These are phyloP conservation scores for Helicoverpa zea DNA, from an alignment of 1,140 invertebrate genomes.

Conservation along the genomic window DNA sequence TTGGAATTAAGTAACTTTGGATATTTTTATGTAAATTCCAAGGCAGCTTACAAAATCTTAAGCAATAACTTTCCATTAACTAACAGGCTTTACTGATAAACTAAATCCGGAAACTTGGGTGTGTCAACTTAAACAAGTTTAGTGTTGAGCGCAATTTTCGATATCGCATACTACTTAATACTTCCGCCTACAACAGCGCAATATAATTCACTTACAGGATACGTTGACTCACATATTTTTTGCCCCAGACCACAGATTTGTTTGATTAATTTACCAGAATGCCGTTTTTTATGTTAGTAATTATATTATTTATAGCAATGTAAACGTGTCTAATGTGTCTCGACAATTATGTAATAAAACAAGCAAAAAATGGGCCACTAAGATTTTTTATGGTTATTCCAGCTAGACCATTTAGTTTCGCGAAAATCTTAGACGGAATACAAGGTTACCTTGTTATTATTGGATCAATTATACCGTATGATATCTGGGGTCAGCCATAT, in stretches of 20 bases:
- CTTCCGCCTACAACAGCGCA: constrained; percentile 15
- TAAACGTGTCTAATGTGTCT: background rate
- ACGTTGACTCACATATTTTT: constrained; percentile 29
- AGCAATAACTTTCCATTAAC: constrained; percentile 1
- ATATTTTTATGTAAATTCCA: constrained; percentile 22
- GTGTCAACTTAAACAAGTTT: constrained; percentile 30
- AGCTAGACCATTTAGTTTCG: background rate
- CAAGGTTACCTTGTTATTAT: constrained; percentile 14
- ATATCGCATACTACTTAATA: constrained; percentile 15
- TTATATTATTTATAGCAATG: background rate
- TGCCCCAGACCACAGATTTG: background rate
- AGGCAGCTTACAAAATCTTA: constrained; percentile 1
- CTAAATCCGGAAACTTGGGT: constrained; percentile 39
- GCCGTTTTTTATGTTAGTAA: background rate
- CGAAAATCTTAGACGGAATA: constrained; percentile 2
- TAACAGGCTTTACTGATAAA: constrained; percentile 14
- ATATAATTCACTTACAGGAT: constrained; percentile 3
- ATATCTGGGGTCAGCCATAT: constrained; percentile 10
- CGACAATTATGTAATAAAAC: background rate
- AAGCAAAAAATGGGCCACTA: background rate
- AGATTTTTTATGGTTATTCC: background rate
- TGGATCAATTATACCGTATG: background rate
- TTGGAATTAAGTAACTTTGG: background rate
- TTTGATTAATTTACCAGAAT: constrained; percentile 18
- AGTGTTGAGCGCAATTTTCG: constrained; percentile 19